Percentiles rank a stretch among this genome's conserved stretches.
These are phyloP conservation scores for Astropecten irregularis DNA, from an alignment of 53 echinoderm and acorn worm species.

Conservation along the genomic window DNA sequence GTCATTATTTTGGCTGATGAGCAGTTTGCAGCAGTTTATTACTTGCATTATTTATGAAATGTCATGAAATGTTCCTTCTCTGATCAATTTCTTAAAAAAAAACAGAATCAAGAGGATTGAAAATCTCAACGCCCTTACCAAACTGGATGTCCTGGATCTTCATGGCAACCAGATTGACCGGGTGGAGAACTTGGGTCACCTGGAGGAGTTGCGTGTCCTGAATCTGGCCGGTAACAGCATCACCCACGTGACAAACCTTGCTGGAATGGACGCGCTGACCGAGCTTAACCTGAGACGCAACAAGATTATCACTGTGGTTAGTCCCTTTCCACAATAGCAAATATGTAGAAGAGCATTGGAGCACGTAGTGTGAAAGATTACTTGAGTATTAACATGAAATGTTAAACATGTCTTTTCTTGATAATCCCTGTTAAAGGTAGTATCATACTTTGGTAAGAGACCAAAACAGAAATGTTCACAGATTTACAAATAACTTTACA, in stretches of 20 bases:
- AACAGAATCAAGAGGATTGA: slow-evolving; percentile 94
- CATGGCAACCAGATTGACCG: slow-evolving; percentile 95
- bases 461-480: no score
- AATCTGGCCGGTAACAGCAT: slow-evolving; percentile 96
- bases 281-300: slow-evolving; percentile 94
- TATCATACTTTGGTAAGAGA: no score
- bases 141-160: slow-evolving; percentile 97
- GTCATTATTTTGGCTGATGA: no score
- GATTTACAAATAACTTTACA: no score
- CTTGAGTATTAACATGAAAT: background rate
- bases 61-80: no score
- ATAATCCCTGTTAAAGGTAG: no score
- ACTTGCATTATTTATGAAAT: no score
- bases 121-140: slow-evolving; percentile 75
- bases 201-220: slow-evolving; percentile 88
- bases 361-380: background rate
- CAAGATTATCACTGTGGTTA: slow-evolving; percentile 87
- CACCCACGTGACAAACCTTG: slow-evolving; percentile 70
- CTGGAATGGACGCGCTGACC: slow-evolving; percentile 91
- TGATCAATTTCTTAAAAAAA: no score
- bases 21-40: no score
- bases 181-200: slow-evolving; percentile 86
- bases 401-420: no score
- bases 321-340: slow-evolving; percentile 8
- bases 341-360: background rate